Evolutionary conservation across 1,140 invertebrate species (phyloP).

Genomic region (Ericerus pela): DNA sequence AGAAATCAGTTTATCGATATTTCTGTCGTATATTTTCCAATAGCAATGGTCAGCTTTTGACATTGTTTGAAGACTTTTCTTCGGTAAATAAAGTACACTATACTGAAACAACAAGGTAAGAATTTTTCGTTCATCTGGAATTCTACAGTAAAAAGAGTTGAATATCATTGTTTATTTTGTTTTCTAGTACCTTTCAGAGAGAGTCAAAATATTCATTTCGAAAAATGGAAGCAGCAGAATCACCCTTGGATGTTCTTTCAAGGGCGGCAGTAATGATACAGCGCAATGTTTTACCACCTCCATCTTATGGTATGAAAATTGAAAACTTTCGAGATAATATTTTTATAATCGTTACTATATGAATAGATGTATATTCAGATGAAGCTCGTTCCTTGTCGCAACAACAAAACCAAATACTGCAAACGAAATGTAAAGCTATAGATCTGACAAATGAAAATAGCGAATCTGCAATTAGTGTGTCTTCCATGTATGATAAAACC

Average conservation of each 20-base stretch:
- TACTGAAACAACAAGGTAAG: too few species aligned
- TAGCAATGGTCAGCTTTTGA: too few species aligned
- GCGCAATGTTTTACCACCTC: constrained; percentile 7
- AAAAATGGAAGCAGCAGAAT: constrained; percentile 36
- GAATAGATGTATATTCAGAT: background rate
- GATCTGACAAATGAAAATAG: background rate
- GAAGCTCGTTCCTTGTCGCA: background rate
- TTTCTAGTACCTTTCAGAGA: too few species aligned
- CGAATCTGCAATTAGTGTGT: background rate
- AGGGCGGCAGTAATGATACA: constrained; percentile 82
- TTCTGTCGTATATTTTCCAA: too few species aligned
- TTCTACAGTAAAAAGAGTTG: too few species aligned
- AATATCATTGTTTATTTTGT: too few species aligned
- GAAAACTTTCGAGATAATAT: background rate
- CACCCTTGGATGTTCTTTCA: constrained; percentile 71
- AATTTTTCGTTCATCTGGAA: too few species aligned
- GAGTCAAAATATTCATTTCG: too few species aligned
- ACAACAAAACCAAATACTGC: background rate
- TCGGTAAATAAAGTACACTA: too few species aligned
- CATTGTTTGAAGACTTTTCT: too few species aligned
- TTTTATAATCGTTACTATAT: background rate
- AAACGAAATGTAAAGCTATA: background rate
- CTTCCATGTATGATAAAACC: background rate
- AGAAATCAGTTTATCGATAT: too few species aligned
- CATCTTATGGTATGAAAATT: constrained; percentile 2